Evolutionary conservation across 2,888 invertebrate species (phyloP).

Genomic region (Dysmachus trigonus): DNA sequence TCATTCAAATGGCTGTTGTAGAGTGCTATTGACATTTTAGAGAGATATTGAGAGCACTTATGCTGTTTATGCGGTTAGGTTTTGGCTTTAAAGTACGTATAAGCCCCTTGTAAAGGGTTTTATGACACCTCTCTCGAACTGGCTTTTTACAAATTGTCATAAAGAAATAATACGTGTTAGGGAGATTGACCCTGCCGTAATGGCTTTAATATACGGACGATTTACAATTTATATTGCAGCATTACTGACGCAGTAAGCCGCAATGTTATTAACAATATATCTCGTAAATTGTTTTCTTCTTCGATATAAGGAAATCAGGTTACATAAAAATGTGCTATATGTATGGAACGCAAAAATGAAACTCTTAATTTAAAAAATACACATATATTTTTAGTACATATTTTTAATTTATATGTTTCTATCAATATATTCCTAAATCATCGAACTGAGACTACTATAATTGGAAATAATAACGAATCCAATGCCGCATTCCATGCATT

Average conservation of each 20-base stretch:
- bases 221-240: neutral
- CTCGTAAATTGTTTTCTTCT: neutral
- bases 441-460: no score
- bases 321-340: no score
- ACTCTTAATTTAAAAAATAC: no score
- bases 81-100: neutral
- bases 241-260: neutral
- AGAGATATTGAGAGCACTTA: neutral
- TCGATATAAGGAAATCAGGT: neutral
- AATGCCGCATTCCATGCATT: no score
- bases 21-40: neutral
- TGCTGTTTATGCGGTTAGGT: neutral
- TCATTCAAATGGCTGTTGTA: neutral
- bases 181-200: neutral
- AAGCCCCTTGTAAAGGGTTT: neutral
- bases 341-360: no score
- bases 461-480: no score
- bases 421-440: no score
- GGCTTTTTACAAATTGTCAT: neutral
- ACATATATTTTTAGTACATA: no score
- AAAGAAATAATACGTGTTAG: neutral
- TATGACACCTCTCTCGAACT: neutral
- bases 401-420: no score
- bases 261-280: no score
- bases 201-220: neutral